These are phyloP conservation scores for Erynnis tages DNA, from an alignment of 2,888 invertebrate genomes.

Conservation along the genomic window DNA sequence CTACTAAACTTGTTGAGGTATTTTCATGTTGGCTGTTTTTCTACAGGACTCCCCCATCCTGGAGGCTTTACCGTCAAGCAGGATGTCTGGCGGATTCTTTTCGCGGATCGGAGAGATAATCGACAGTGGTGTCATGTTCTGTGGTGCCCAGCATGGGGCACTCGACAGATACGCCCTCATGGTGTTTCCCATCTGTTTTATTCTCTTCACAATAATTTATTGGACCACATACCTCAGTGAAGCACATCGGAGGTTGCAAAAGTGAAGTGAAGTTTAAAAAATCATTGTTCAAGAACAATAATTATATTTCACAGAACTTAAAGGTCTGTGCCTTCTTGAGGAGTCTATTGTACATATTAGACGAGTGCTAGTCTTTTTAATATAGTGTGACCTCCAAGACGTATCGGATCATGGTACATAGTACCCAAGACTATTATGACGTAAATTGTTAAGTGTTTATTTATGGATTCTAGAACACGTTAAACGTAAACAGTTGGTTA, in stretches of 20 bases:
- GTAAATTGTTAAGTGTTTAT: background rate
- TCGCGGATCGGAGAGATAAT: conserved; percentile 63
- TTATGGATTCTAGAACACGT: background rate
- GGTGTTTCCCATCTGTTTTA: conserved; percentile 81
- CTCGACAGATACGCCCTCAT: conserved; percentile 83
- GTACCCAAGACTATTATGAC: conserved; percentile 24
- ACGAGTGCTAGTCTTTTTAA: conserved; percentile 63
- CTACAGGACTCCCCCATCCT: conserved; percentile 72
- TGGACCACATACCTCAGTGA: conserved; percentile 84
- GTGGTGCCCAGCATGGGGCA: conserved; percentile 82
- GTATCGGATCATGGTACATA: conserved; percentile 24
- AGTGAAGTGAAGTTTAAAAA: conserved; percentile 42
- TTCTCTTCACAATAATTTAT: conserved; percentile 80
- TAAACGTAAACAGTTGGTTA: too few species aligned
- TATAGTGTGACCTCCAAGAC: conserved; percentile 37
- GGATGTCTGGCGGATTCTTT: conserved; percentile 49
- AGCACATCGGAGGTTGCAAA: conserved; percentile 61
- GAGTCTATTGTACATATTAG: conserved; percentile 63
- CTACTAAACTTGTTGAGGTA: background rate
- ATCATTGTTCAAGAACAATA: background rate
- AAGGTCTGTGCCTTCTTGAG: conserved; percentile 33
- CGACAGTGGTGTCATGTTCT: conserved; percentile 81
- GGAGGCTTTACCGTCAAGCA: conserved; percentile 60
- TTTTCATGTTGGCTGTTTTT: conserved; percentile 14
- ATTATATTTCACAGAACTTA: conserved; percentile 7